Evolutionary conservation across 2,113 vertebrate genomes (phyloP).

Genomic region (Actinemys pallida): DNA sequence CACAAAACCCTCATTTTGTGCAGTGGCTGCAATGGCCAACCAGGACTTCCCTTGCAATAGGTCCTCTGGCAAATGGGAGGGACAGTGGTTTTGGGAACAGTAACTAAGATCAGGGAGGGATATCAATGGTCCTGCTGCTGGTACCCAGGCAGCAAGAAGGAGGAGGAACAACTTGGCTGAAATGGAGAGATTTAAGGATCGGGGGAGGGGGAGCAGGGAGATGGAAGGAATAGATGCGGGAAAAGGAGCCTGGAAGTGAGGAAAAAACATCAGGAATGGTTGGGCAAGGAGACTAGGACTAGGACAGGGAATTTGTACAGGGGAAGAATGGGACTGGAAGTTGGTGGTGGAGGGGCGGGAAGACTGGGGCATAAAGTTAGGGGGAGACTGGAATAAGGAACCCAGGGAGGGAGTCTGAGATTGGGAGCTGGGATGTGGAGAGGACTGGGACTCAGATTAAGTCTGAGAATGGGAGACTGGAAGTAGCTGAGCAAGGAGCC

Average conservation of each 20-base stretch:
- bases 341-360: neutral
- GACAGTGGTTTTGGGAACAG: neutral
- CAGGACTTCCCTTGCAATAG: neutral
- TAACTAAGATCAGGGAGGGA: neutral
- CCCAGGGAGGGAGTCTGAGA: neutral
- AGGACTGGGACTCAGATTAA: neutral
- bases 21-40: neutral
- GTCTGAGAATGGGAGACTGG: neutral
- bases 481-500: no score
- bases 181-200: neutral
- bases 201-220: no score
- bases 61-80: neutral
- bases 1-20: neutral
- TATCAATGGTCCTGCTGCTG: neutral
- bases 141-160: neutral
- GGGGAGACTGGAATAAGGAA: neutral
- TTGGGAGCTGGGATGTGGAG: neutral
- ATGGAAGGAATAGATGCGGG: neutral
- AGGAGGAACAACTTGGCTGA: neutral
- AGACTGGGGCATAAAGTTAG: neutral
- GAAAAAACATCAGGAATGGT: neutral
- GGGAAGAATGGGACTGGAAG: neutral
- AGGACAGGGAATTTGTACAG: neutral
- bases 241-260: accelerated
- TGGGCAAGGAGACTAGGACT: neutral